phyloP scores from a whole-genome alignment of 2,797 vertebrate species.

The Melanotaenia pygmaea region DNA sequence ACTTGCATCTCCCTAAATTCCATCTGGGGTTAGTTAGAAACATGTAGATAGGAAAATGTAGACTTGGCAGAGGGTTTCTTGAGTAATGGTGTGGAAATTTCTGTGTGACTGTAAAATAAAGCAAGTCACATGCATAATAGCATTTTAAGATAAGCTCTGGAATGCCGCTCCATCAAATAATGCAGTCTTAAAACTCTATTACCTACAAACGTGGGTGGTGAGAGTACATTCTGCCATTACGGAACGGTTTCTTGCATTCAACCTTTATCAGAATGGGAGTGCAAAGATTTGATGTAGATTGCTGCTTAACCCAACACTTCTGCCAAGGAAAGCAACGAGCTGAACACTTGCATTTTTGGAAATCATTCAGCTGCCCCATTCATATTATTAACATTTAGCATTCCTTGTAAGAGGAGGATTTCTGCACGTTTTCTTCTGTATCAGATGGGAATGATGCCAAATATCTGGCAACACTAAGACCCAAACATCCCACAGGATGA shows the following conservation, averaged over 20 bases:
- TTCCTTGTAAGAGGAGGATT: conserved; percentile 55
- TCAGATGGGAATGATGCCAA: conserved; percentile 73
- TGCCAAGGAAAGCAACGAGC: conserved; percentile 57
- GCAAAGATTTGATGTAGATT: conserved; percentile 36
- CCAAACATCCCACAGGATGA: conserved; percentile 59
- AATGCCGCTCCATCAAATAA: conserved; percentile 48
- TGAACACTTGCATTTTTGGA: conserved; percentile 57
- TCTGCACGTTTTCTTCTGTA: conserved; percentile 66
- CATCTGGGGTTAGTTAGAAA: conserved; percentile 53
- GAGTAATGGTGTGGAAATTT: conserved; percentile 65
- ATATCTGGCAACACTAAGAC: conserved; percentile 67
- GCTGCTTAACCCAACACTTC: conserved; percentile 43
- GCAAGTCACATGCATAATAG: conserved; percentile 47
- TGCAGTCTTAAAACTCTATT: conserved; percentile 59
- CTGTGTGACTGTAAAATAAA: conserved; percentile 47
- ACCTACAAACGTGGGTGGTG: conserved; percentile 62
- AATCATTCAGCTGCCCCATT: conserved; percentile 60
- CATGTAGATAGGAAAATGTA: conserved; percentile 45
- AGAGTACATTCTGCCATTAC: conserved; percentile 34
- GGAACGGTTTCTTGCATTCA: conserved; percentile 29
- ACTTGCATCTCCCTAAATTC: conserved; percentile 59
- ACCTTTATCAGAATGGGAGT: conserved; percentile 23
- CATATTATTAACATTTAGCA: conserved; percentile 73
- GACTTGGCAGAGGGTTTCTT: conserved; percentile 61
- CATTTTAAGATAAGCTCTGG: conserved; percentile 60